phyloP scores from a whole-genome alignment of 2,797 vertebrate species.

The Argentina silus region DNA sequence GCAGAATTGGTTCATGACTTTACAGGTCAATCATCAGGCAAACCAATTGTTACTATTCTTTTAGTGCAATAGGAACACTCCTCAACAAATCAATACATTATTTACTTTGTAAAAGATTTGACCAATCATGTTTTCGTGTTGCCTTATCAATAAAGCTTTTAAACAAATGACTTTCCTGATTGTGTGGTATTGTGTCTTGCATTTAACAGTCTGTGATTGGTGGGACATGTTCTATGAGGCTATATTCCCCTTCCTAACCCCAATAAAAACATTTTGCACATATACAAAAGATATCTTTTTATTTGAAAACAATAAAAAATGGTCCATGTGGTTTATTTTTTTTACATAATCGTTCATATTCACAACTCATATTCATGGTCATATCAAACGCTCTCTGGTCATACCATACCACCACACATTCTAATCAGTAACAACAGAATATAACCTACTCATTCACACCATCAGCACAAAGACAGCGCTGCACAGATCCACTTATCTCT shows the following conservation, averaged over 20 bases:
- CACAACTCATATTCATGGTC: too few species aligned
- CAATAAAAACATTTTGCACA: too few species aligned
- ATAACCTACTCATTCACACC: background rate
- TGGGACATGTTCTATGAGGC: too few species aligned
- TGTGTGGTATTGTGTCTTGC: background rate
- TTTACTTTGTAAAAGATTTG: slow-evolving; percentile 22
- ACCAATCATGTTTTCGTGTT: slow-evolving; percentile 54
- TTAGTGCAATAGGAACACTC: slow-evolving; percentile 34
- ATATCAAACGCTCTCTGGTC: too few species aligned
- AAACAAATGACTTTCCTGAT: slow-evolving; percentile 19
- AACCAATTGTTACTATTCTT: background rate
- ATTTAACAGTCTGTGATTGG: too few species aligned
- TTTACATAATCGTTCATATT: too few species aligned
- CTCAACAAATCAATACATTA: background rate
- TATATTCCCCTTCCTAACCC: too few species aligned
- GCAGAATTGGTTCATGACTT: background rate
- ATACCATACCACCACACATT: too few species aligned
- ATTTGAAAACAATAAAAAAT: too few species aligned
- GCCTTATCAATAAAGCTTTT: slow-evolving; percentile 74
- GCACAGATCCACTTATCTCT: background rate
- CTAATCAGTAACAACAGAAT: too few species aligned
- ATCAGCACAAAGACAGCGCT: background rate
- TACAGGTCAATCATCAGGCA: slow-evolving; percentile 12
- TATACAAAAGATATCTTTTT: too few species aligned
- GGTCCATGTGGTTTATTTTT: too few species aligned